Conservation (phyloP, 2,797 vertebrate genomes). For the Muscicapa striata region DNA sequence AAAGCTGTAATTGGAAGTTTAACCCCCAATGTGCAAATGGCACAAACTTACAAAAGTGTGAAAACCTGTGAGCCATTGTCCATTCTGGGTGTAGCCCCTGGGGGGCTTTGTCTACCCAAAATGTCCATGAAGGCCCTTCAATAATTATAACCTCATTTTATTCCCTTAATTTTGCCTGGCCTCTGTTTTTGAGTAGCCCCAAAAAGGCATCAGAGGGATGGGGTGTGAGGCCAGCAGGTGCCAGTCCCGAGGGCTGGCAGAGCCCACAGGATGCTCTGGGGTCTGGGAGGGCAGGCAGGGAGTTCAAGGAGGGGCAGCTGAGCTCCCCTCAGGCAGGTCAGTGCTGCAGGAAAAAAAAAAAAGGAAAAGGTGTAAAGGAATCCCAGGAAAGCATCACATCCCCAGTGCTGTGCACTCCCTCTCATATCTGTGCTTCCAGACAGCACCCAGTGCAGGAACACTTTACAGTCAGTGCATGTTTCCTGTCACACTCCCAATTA, state of each 20-base stretch:
- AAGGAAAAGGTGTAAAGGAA: no score
- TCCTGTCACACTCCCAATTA: slow-evolving; percentile 5
- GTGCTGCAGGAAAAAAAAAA: not conserved
- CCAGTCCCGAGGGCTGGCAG: not conserved
- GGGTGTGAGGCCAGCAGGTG: not conserved
- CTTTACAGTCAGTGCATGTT: not conserved
- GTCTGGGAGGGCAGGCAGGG: not conserved
- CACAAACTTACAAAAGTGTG: not conserved
- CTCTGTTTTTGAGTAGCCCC: not conserved
- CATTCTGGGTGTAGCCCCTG: not conserved
- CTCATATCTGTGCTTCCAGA: not conserved
- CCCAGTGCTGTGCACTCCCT: not conserved
- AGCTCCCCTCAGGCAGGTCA: not conserved
- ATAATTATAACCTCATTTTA: not conserved
- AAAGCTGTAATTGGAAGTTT: not conserved
- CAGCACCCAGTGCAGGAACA: fast-evolving
- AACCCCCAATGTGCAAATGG: not conserved
- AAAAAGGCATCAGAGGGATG: not conserved
- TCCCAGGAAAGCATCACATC: not conserved
- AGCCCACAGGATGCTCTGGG: not conserved
- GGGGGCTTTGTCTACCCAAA: fast-evolving
- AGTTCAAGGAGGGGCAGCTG: not conserved
- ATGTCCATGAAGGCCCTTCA: not conserved
- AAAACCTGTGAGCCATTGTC: fast-evolving
- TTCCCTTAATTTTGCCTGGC: not conserved